Evolutionary conservation across 2,888 invertebrate genomes (phyloP).

Genomic region (Lithophane ornitopus): DNA sequence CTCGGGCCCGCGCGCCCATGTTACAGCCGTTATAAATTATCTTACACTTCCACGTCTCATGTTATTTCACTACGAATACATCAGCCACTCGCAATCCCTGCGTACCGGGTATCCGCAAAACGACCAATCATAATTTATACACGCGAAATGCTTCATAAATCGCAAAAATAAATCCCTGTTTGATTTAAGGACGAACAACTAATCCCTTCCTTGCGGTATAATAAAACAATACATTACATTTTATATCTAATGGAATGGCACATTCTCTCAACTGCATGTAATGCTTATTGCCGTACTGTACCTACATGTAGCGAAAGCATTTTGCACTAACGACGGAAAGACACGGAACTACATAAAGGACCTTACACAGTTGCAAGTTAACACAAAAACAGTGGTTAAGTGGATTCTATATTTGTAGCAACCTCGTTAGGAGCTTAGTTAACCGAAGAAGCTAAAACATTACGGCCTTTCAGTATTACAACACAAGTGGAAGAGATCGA

Average conservation of each 20-base stretch:
- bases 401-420: constrained; percentile 28
- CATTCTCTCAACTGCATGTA: constrained; percentile 73
- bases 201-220: constrained; percentile 74
- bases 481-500: constrained; percentile 26
- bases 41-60: constrained; percentile 85
- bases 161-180: constrained; percentile 79
- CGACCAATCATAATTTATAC: constrained; percentile 85
- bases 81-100: constrained; percentile 83
- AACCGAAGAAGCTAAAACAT: constrained; percentile 23
- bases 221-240: constrained; percentile 75
- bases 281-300: constrained; percentile 67
- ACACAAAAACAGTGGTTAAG: constrained; percentile 33
- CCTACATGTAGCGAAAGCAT: constrained; percentile 69
- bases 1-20: constrained; percentile 80
- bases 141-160: constrained; percentile 81
- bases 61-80: constrained; percentile 87
- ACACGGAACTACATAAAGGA: constrained; percentile 69
- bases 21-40: constrained; percentile 87
- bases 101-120: constrained; percentile 81
- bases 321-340: constrained; percentile 75
- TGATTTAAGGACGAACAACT: constrained; percentile 79
- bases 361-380: constrained; percentile 43
- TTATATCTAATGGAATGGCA: constrained; percentile 75
- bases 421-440: constrained; percentile 18
- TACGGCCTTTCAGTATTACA: constrained; percentile 24